Conservation (phyloP, 2,888 invertebrate genomes). For the Xylocampa areola region DNA sequence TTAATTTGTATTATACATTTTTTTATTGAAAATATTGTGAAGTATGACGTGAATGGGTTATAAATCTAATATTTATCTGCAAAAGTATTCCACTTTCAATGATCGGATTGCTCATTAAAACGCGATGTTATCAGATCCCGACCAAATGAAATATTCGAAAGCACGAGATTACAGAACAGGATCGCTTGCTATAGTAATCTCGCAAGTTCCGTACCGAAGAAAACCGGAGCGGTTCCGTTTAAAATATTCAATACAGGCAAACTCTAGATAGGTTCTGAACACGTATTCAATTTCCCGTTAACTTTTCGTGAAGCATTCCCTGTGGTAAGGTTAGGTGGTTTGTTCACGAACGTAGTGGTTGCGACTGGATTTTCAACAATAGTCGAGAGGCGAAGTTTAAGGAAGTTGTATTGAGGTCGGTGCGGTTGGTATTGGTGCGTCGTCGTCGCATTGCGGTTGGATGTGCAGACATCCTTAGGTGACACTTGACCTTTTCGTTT, state of each 20-base stretch:
- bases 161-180: conserved; percentile 35
- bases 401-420: neutral
- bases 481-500: conserved; percentile 10
- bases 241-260: conserved; percentile 55
- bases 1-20: too few species aligned
- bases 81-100: conserved; percentile 5
- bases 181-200: conserved; percentile 33
- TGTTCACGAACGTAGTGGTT: neutral
- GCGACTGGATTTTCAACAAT: conserved; percentile 11
- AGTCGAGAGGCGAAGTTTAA: neutral
- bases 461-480: conserved; percentile 11
- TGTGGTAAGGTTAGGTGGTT: conserved; percentile 2
- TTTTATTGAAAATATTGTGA: too few species aligned
- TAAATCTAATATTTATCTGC: too few species aligned
- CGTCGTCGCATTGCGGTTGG: conserved; percentile 8
- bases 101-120: conserved; percentile 40
- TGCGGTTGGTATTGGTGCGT: neutral
- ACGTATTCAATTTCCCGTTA: conserved; percentile 54
- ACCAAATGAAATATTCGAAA: conserved; percentile 45
- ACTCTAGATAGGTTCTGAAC: conserved; percentile 46
- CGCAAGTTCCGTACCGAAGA: conserved; percentile 26
- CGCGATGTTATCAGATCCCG: conserved; percentile 43
- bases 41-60: too few species aligned
- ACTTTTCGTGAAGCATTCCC: conserved; percentile 23
- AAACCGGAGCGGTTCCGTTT: conserved; percentile 24